Evolutionary conservation across 2,888 invertebrate species (phyloP), one percentile per base, ranked within the genome.

Genomic region (Pogonocherus hispidulus): DNA sequence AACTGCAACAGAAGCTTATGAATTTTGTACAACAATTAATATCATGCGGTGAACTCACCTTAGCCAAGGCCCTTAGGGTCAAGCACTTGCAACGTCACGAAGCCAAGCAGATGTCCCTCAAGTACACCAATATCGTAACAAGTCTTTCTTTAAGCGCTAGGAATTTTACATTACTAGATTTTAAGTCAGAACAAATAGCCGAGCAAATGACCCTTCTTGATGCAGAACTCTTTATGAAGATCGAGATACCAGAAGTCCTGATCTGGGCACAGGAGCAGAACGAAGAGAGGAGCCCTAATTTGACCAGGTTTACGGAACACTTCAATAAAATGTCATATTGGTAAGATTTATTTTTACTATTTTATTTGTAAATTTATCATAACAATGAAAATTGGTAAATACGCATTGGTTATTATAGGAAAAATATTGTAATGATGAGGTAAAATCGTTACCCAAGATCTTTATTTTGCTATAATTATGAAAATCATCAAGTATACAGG

Each of bases 311-410:
- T 84, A 99, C 99, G 0, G 98, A 98, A 84, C 99, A 99, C 86
- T 99, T 99, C 86, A 99, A 99, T 85, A 98, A 99, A 87, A 97
- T 98, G 96, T 98, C 98, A 67, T 98, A 95, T 83, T 98, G 98
- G 98, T 90, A 83, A 82, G 85, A 41, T n/a, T 14, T 76, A 55
- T 18, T 49, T 18, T 27, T 22, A 18, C 18, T 37, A 47, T n/a
- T n/a, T n/a, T n/a, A n/a, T n/a, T n/a, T n/a, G n/a, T n/a, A n/a
- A n/a, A n/a, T n/a, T n/a, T n/a, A n/a, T n/a, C n/a, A n/a, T n/a
- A n/a, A n/a, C n/a, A n/a, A n/a, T n/a, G 27, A 27, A 27, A 5
- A 27, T 64, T 19, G 14, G 47, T 8, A 14, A 18, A 3, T 18
- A 47, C 47, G 9, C 47, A 47, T 47, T 8, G 18, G 16, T 18